phyloP scores from a whole-genome alignment of 2,113 vertebrate species.

The Lonchura striata region DNA sequence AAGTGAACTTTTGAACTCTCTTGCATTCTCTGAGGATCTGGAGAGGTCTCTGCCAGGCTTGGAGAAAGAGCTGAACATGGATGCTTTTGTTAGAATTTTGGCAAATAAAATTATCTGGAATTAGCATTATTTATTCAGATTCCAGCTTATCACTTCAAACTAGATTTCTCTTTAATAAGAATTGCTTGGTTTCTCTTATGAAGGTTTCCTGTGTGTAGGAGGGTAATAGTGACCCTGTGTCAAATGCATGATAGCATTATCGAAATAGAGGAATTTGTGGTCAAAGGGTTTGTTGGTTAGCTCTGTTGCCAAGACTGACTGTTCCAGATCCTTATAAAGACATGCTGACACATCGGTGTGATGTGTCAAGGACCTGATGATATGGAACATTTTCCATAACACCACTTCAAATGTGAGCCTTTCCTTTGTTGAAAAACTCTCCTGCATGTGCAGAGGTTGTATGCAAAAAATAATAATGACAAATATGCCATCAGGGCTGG shows the following conservation, averaged over 20 bases:
- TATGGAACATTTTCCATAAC: slow-evolving; percentile 10
- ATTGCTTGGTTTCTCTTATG: neutral
- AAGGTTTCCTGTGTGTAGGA: neutral
- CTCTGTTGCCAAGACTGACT: slow-evolving; percentile 25
- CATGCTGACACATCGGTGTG: slow-evolving; percentile 9
- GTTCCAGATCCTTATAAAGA: slow-evolving; percentile 53
- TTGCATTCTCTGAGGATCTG: neutral
- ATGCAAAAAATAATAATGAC: neutral
- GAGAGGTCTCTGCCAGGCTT: neutral
- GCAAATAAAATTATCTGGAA: neutral
- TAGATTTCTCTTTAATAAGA: neutral
- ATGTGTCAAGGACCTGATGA: slow-evolving; percentile 13
- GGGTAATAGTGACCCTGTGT: neutral
- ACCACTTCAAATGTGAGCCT: neutral
- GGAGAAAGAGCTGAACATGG: neutral
- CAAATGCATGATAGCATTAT: slow-evolving; percentile 23
- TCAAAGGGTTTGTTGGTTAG: slow-evolving; percentile 32
- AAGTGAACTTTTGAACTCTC: slow-evolving; percentile 42
- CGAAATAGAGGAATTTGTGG: slow-evolving; percentile 26
- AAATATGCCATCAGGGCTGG: neutral
- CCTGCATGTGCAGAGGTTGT: neutral
- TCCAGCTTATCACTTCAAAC: neutral
- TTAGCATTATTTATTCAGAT: neutral
- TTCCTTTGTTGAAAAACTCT: neutral
- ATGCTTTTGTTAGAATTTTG: slow-evolving; percentile 25